Evolutionary conservation across 2,113 vertebrate species (phyloP), one percentile per base, ranked within the genome.

Genomic region (Takifugu bimaculatus): DNA sequence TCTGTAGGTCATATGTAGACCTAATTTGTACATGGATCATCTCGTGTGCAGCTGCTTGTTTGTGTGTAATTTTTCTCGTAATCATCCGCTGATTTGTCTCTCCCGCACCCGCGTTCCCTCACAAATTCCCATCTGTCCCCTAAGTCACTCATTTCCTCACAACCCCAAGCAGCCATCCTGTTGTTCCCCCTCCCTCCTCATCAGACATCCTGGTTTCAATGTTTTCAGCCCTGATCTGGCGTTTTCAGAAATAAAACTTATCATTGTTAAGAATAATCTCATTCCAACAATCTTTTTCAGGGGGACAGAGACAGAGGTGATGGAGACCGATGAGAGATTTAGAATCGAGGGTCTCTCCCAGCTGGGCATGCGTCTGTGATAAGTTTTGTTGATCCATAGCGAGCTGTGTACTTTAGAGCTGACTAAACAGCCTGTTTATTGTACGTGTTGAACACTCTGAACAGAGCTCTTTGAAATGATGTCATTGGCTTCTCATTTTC

Each of bases 401-500:
- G 7, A 71, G 69, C 61, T 11, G 55, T 28, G 53, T 63, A 52
- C 25, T 49, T 78, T 77, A 29, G 6, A 57, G 60, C 60, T 67
- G 54, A 71, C 35, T 47, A 39, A 44, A 29, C 15, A 11, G 51
- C 67, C 4, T 65, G 49, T 63, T 49, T 59, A 64, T 13, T 12
- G 29, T 1, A 54, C 70, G 70, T 60, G 75, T 68, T 77, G 72
- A 84, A 60, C 56, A 48, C 58, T 54, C 27, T 1, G 28, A 83
- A 78, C 78, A 66, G 63, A 73, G 61, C 69, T 71, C 84, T 82
- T 84, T 77, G 67, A 81, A 85, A 86, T 91, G 83, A 91, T 88
- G 87, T 89, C 88, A 89, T 86, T 58, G 63, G 67, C 65, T 77
- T 82, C 82, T 87, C 65, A 28, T 88, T 88, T 80, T 74, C 67